Conservation (phyloP, 2,113 vertebrate species). For the Scophthalmus maximus region DNA sequence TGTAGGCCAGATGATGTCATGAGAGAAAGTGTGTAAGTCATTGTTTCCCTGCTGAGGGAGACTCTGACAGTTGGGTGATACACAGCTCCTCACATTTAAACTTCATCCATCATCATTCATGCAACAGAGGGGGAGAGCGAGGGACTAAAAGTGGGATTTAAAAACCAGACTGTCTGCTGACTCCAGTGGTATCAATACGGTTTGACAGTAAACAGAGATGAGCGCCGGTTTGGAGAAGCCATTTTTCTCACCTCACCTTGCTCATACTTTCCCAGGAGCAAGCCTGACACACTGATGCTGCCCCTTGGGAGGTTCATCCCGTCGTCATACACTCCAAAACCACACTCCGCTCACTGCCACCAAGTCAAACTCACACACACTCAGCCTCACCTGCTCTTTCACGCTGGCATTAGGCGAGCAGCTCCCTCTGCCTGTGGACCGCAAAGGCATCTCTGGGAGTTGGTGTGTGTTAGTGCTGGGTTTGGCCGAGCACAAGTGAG, state of each 20-base stretch:
- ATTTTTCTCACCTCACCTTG: conserved; percentile 44
- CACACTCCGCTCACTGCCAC: conserved; percentile 8
- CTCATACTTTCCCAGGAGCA: conserved; percentile 42
- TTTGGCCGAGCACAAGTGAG: not conserved
- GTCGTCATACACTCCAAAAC: conserved; percentile 22
- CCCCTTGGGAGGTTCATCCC: conserved; percentile 13
- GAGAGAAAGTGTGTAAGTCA: no score
- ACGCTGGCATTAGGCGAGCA: conserved; percentile 48
- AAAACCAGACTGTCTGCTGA: conserved; percentile 30
- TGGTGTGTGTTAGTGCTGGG: conserved; percentile 28
- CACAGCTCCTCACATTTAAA: conserved; percentile 27
- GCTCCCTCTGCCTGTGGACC: conserved; percentile 50
- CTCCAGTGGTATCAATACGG: not conserved
- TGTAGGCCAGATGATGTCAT: conserved; percentile 2
- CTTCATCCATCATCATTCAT: conserved; percentile 6
- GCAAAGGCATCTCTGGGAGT: conserved; percentile 50
- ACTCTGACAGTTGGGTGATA: conserved; percentile 18
- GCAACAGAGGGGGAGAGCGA: not conserved
- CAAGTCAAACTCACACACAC: conserved; percentile 34
- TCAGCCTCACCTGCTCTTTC: conserved; percentile 42
- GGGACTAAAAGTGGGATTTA: not conserved
- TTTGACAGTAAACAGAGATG: conserved; percentile 49
- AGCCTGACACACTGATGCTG: conserved; percentile 34
- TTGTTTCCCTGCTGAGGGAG: conserved; percentile 15
- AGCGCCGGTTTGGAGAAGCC: conserved; percentile 24